Evolutionary conservation across 2,113 vertebrate genomes (phyloP).

Genomic region (Tragelaphus scriptus): DNA sequence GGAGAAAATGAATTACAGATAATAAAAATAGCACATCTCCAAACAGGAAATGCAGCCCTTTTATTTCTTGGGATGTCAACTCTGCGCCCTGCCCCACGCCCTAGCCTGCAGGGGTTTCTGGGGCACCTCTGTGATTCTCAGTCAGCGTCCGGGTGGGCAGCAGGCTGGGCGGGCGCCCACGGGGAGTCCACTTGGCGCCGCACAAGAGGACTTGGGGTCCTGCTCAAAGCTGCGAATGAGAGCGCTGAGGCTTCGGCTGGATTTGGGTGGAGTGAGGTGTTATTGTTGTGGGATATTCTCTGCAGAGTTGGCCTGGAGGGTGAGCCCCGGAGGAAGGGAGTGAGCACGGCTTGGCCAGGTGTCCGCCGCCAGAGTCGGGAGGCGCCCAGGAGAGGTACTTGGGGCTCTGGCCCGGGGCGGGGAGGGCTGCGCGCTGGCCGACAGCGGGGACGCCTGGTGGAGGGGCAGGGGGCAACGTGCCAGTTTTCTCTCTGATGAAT

Average conservation of each 20-base stretch:
- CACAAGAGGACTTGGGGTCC: neutral
- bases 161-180: neutral
- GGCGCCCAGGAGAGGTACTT: neutral
- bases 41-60: slow-evolving; percentile 13
- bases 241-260: neutral
- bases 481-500: slow-evolving; percentile 48
- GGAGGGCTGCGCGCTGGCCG: neutral
- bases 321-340: neutral
- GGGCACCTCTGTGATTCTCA: neutral
- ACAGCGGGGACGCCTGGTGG: slow-evolving; percentile 29
- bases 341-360: neutral
- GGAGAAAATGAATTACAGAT: neutral
- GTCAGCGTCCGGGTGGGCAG: neutral
- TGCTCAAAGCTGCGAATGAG: neutral
- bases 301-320: slow-evolving; percentile 48
- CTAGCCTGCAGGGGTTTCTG: neutral
- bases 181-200: neutral
- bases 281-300: neutral
- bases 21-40: slow-evolving; percentile 53
- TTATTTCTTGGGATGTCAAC: slow-evolving; percentile 55
- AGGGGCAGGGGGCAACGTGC: slow-evolving; percentile 54
- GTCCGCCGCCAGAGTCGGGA: neutral
- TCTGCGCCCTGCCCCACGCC: slow-evolving; percentile 5
- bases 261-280: neutral
- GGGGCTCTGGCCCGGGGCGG: neutral